These are phyloP conservation scores for Drosophila fulvimacula DNA, from an alignment of 2,888 invertebrate species.

Conservation along the genomic window DNA sequence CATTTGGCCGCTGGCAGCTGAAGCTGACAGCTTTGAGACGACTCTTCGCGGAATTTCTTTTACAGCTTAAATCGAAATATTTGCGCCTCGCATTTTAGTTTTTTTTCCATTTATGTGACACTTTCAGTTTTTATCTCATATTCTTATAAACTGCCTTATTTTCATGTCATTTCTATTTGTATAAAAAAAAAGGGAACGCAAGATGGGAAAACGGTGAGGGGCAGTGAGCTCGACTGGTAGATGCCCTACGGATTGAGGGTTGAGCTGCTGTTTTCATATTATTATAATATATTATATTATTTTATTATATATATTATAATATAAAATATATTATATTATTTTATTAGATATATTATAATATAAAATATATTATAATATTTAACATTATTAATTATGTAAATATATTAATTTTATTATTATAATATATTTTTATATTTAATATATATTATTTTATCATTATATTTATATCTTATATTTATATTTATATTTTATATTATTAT, in stretches of 20 bases:
- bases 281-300: background rate
- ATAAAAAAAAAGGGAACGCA: constrained; percentile 20
- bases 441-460: too few relatives aligned
- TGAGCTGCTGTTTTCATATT: background rate
- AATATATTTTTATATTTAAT: too few relatives aligned
- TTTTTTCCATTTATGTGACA: constrained; percentile 46
- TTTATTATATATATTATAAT: too few relatives aligned
- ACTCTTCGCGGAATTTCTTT: constrained; percentile 63
- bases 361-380: too few relatives aligned
- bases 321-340: too few relatives aligned
- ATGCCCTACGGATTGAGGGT: background rate
- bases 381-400: too few relatives aligned
- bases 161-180: constrained; percentile 25
- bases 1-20: constrained; percentile 65
- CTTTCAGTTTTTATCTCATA: constrained; percentile 23
- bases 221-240: background rate
- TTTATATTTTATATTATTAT: too few relatives aligned
- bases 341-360: too few relatives aligned
- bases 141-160: constrained; percentile 9
- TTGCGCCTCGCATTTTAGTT: constrained; percentile 47
- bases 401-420: too few relatives aligned
- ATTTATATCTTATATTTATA: too few relatives aligned
- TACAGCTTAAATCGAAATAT: constrained; percentile 33
- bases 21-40: constrained; percentile 59
- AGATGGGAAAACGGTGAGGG: constrained; percentile 17